Percentiles rank a stretch among this genome's conserved stretches.
These are phyloP conservation scores for Thereva nobilitata DNA, from an alignment of 2,888 invertebrate species.

Conservation along the genomic window DNA sequence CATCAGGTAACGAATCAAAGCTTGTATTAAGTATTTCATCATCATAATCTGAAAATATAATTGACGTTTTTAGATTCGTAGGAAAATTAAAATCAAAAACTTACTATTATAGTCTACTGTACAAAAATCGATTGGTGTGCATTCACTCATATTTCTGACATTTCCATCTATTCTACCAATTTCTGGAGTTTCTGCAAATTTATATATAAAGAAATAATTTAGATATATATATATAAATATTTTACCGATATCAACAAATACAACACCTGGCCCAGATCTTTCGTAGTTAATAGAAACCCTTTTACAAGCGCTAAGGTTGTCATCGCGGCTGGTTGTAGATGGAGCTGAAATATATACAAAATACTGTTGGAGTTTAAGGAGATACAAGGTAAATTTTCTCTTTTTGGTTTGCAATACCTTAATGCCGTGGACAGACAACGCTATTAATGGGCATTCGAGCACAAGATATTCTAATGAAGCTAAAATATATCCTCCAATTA, in stretches of 20 bases:
- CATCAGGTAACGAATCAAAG: slow-evolving; percentile 27
- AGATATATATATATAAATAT: not conserved
- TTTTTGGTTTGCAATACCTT: too few relatives aligned
- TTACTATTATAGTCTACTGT: slow-evolving; percentile 32
- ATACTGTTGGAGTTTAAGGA: not conserved
- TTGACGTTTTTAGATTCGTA: too few relatives aligned
- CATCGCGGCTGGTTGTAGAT: slow-evolving; percentile 21
- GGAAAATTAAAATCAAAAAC: not conserved
- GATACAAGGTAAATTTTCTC: too few relatives aligned
- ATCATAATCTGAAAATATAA: not conserved
- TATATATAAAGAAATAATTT: not conserved
- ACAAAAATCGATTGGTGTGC: slow-evolving; percentile 24
- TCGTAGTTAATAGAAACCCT: slow-evolving; percentile 12
- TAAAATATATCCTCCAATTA: too few relatives aligned
- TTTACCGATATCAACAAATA: slow-evolving; percentile 37
- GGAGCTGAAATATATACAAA: slow-evolving; percentile 31
- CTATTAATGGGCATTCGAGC: too few relatives aligned
- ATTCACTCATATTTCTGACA: slow-evolving; percentile 2
- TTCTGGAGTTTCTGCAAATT: slow-evolving; percentile 34
- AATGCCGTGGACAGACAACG: too few relatives aligned
- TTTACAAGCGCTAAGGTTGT: slow-evolving; percentile 11
- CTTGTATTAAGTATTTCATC: slow-evolving; percentile 22
- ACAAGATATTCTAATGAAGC: too few relatives aligned
- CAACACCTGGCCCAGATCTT: slow-evolving; percentile 23
- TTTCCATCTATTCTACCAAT: slow-evolving; percentile 11